Base-by-base conservation (phyloP, 2,797 vertebrate genomes). In the Novumbra hubbsi region DNA sequence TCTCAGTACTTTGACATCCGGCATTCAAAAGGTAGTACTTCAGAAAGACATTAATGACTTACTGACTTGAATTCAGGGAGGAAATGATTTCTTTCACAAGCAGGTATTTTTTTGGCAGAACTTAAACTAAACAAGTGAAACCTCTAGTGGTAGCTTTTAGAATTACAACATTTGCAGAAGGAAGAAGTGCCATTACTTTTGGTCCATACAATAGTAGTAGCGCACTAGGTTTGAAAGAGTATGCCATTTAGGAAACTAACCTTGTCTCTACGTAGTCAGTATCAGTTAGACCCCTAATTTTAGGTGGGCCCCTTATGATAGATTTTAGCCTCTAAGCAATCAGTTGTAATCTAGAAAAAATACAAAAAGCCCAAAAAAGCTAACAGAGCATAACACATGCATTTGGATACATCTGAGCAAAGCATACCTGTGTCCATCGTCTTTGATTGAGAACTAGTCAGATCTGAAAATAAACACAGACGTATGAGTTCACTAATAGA, bases 91-190 rank as follows among this genome's bases (percentile, higher is more conserved):
- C 55, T 60, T 60, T 21, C n/a, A 30, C 28, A 19, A 65, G 15
- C 27, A 64, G 24, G 62, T 64, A 14, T 64, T 63, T 64, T 21
- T 64, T 28, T 32, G 62, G 6, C 27, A 17, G 63, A 16, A 17
- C 3, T 8, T 9, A 65, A 65, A 65, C 63, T 17, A 14, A 8
- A 65, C 63, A 64, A 27, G 15, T 1, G 27, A 28, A 21, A 65
- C 63, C 27, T 65, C 63, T 65, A 65, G 63, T 65, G 63, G 30
- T 32, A 17, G 28, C 63, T 15, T 65, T 32, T 28, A 65, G 63
- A 32, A 65, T 65, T 16, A 34, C 27, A 0, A 32, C 1, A 19
- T 30, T 32, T 5, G 17, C 19, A 28, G 9, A 30, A 32, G 28
- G 2, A 65, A 64, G 27, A 64, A 32, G 55, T 24, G 21, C 55